Evolutionary conservation across 2,888 invertebrate genomes (phyloP).

Genomic region (Mechanitis mazaeus): DNA sequence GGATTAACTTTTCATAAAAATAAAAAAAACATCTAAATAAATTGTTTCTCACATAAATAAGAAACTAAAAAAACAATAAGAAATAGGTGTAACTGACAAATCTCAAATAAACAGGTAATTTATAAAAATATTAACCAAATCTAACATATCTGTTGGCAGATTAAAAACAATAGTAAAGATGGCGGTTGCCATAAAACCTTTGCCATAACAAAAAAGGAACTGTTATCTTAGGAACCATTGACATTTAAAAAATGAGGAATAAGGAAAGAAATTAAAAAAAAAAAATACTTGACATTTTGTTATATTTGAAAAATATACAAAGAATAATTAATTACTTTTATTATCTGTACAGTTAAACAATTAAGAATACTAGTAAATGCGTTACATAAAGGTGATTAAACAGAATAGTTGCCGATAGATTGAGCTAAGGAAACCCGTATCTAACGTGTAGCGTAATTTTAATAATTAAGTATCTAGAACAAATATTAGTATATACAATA

Average conservation of each 20-base stretch:
- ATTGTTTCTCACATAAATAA: too few relatives aligned
- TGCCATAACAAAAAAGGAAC: too few relatives aligned
- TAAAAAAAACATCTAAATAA: too few relatives aligned
- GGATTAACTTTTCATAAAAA: too few relatives aligned
- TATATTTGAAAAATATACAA: slow-evolving; percentile 74
- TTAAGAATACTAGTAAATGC: slow-evolving; percentile 66
- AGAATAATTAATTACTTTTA: slow-evolving; percentile 62
- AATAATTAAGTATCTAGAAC: slow-evolving; percentile 16
- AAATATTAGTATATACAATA: slow-evolving; percentile 24
- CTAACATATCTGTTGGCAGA: too few relatives aligned
- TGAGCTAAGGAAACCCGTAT: slow-evolving; percentile 44
- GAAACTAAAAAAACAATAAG: too few relatives aligned
- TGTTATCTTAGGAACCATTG: slow-evolving; percentile 12
- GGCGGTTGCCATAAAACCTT: too few relatives aligned
- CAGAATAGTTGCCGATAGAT: slow-evolving; percentile 31
- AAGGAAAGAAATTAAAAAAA: slow-evolving; percentile 14
- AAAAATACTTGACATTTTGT: slow-evolving; percentile 48
- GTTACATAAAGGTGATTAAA: slow-evolving; percentile 40
- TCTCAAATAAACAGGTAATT: too few relatives aligned
- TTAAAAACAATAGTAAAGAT: too few relatives aligned
- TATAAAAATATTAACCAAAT: too few relatives aligned
- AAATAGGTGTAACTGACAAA: too few relatives aligned
- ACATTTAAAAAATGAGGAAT: background rate
- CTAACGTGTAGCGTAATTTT: slow-evolving; percentile 26
- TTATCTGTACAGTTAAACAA: slow-evolving; percentile 66